Evolutionary conservation across 2,888 invertebrate species (phyloP), one percentile per base, ranked within the genome.

Genomic region (Himalopsyche japonica): DNA sequence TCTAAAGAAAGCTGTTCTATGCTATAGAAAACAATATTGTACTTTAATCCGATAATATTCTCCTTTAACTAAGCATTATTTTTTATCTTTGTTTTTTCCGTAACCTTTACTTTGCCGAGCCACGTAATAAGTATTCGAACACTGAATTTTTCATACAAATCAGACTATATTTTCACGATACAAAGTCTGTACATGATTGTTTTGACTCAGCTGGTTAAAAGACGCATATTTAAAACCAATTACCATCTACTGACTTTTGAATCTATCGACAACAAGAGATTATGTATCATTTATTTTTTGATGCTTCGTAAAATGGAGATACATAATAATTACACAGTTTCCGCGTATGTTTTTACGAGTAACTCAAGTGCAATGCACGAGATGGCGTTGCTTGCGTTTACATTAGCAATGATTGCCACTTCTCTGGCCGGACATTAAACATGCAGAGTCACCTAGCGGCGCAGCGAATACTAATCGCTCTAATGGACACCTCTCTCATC

Each of bases 391-490:
- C 70, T 70, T 70, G 70, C 70, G 70, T 70, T 70, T 27, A 83
- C 79, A 85, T 85, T 79, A 82, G 81, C 57, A 64, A 85, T 79
- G 83, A 57, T 80, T 32, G 82, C 47, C 81, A 76, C 80, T 82
- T 81, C 57, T 57, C 80, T 24, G 70, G 32, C 32, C 27, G 82
- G 70, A 70, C 37, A 81, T 85, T 77, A 85, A 85, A 80, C 85
- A 85, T 85, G 83, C 77, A 83, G 64, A 82, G 83, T 78, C 85
- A 80, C 80, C 85, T 85, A 85, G 76, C 76, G 57, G 70, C 82
- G 80, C 79, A n/a, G 77, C 78, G 24, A 82, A 77, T 70, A 77
- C 85, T 82, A 85, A 85, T 85, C 82, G 80, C 77, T 80, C 81
- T 83, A 85, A 85, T 78, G 84, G 81, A 82, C 81, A 78, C 82